A percentile compares a stretch with the other conserved stretches of the same genome.
Evolutionary conservation across 2,797 vertebrate genomes (phyloP).

Genomic region (Eulemur coronatus): DNA sequence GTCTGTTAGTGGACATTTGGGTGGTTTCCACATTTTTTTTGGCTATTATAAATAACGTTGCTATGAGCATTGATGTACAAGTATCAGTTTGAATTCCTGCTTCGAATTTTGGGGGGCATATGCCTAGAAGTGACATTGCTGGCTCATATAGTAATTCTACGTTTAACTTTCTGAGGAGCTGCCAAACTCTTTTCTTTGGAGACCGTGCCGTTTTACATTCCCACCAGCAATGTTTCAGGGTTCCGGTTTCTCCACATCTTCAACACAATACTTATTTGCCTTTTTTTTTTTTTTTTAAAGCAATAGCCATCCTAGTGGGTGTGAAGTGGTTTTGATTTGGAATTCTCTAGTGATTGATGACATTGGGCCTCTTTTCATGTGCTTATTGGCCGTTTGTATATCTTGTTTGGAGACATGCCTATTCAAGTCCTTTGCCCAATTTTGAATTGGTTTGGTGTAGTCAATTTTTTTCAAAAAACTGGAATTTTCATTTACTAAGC

Average conservation of each 20-base stretch:
- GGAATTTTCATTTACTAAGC: not conserved
- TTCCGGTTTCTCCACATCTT: not conserved
- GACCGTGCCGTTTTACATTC: not conserved
- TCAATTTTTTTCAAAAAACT: not conserved
- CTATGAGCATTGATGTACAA: not conserved
- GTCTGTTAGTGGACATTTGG: not conserved
- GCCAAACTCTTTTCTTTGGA: not conserved
- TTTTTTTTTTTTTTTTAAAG: not conserved
- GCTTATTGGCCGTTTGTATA: not conserved
- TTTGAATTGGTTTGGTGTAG: conserved; percentile 33
- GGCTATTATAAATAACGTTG: not conserved
- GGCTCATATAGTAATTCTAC: not conserved
- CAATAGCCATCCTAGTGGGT: not conserved
- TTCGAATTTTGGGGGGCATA: not conserved
- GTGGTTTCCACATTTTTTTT: not conserved
- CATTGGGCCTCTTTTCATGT: not conserved
- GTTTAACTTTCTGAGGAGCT: not conserved
- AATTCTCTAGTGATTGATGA: not conserved
- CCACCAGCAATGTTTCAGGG: not conserved
- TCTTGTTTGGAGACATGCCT: conserved; percentile 12
- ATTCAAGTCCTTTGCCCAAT: not conserved
- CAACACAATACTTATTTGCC: not conserved
- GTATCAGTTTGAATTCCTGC: not conserved
- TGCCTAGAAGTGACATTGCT: not conserved
- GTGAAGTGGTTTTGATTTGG: not conserved